These are phyloP conservation scores for Hoplostethus atlanticus DNA, from an alignment of 2,797 vertebrate genomes.

Conservation along the genomic window DNA sequence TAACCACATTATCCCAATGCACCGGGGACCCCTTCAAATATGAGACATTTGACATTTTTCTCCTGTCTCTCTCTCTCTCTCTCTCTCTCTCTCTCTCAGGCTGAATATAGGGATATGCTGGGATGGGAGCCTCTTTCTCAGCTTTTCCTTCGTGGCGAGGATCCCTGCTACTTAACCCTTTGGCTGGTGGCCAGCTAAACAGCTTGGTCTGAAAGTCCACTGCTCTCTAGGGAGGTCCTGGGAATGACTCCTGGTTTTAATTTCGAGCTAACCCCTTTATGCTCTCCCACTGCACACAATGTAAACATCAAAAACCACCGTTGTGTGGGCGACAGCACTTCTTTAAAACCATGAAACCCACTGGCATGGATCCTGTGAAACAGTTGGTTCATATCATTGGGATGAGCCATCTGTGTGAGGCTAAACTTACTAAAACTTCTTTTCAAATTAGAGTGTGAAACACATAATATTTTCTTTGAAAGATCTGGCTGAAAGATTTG, in stretches of 20 bases:
- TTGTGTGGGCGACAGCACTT: constrained; percentile 23
- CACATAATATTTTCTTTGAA: constrained; percentile 1
- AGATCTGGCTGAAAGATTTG: background rate
- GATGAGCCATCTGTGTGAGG: constrained; percentile 28
- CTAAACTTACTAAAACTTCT: constrained; percentile 29
- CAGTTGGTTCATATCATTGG: constrained; percentile 43
- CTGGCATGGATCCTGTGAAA: constrained; percentile 9
- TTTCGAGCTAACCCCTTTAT: constrained; percentile 46
- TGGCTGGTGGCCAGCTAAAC: constrained; percentile 62
- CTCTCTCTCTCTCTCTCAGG: constrained; percentile 28
- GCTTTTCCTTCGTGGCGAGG: constrained; percentile 33
- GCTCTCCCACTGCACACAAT: constrained; percentile 56
- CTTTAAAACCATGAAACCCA: constrained; percentile 14
- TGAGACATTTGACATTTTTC: background rate
- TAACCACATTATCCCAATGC: constrained; percentile 26
- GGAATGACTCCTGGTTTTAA: constrained; percentile 55
- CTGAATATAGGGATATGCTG: constrained; percentile 30
- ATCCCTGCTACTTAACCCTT: constrained; percentile 52
- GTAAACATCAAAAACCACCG: constrained; percentile 48
- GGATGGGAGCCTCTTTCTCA: constrained; percentile 42
- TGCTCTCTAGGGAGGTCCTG: constrained; percentile 53
- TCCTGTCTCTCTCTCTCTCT: constrained; percentile 11
- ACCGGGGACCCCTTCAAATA: constrained; percentile 17
- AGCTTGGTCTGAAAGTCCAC: constrained; percentile 51
- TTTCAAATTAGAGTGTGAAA: constrained; percentile 32